Percentiles rank a stretch among this genome's conserved stretches.
Evolutionary conservation across 2,797 vertebrate species (phyloP).

Genomic region (Sebastes melanostomus): DNA sequence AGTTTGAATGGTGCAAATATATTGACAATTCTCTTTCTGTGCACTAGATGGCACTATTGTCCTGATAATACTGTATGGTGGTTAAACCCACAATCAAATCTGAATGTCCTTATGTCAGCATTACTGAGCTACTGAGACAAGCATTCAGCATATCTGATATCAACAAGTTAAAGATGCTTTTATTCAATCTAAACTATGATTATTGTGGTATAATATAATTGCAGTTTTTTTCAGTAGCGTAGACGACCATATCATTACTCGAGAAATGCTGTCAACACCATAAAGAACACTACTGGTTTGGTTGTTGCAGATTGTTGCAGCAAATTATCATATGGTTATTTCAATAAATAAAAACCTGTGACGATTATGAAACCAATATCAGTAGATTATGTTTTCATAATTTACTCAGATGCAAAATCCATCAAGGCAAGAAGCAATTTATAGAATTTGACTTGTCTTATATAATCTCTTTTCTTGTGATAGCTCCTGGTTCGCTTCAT

Average conservation of each 20-base stretch:
- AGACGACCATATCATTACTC: conserved; percentile 2
- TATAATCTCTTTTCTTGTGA: conserved; percentile 17
- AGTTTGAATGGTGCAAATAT: not conserved
- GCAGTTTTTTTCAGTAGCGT: not conserved
- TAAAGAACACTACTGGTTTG: conserved; percentile 1
- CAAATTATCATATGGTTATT: conserved; percentile 5
- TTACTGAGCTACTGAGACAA: not conserved
- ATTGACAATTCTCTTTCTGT: not conserved
- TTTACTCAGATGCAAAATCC: not conserved
- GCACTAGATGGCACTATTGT: conserved; percentile 63
- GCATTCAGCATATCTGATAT: conserved; percentile 15
- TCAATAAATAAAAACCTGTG: not conserved
- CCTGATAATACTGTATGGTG: conserved; percentile 7
- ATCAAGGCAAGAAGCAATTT: not conserved
- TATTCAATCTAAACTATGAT: conserved; percentile 1
- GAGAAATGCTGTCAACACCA: conserved; percentile 6
- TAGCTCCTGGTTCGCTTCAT: conserved; percentile 36
- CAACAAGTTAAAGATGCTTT: conserved; percentile 26
- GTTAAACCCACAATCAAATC: not conserved
- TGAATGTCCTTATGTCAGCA: conserved; percentile 9
- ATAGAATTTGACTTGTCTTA: not conserved
- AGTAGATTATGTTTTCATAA: not conserved
- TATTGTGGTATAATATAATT: not conserved
- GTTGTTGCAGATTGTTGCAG: not conserved
- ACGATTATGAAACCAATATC: not conserved